Evolutionary conservation across 2,113 vertebrate genomes (phyloP).

Genomic region (Ceyx melanurus): DNA sequence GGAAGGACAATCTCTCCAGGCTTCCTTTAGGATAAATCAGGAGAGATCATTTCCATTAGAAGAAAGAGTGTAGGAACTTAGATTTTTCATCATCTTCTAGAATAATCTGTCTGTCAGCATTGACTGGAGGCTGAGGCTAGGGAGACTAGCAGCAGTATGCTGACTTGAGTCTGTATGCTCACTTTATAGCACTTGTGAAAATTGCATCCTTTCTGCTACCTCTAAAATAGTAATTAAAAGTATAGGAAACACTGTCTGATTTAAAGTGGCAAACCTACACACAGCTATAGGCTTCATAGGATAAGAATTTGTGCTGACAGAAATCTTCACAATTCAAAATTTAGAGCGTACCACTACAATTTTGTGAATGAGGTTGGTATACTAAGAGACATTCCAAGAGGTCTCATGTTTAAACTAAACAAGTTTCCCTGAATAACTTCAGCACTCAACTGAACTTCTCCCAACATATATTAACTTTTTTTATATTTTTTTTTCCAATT

Average conservation of each 20-base stretch:
- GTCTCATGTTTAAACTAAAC: background rate
- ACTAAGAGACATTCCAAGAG: background rate
- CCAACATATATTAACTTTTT: background rate
- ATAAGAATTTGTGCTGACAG: background rate
- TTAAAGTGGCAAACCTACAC: background rate
- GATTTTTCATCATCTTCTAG: background rate
- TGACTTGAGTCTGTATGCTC: background rate
- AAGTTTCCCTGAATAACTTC: background rate
- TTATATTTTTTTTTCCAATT: background rate
- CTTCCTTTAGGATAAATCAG: background rate
- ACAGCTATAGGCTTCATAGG: background rate
- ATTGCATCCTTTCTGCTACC: background rate
- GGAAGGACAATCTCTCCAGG: background rate
- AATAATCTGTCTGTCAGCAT: background rate
- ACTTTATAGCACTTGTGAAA: background rate
- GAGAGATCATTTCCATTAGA: background rate
- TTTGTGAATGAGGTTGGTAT: background rate
- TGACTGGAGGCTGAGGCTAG: background rate
- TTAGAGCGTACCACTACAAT: background rate
- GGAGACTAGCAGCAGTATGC: background rate
- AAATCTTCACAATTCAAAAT: constrained; percentile 7
- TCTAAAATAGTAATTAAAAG: background rate
- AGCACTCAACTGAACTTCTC: background rate
- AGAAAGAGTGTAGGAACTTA: background rate
- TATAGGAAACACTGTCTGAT: background rate